Evolutionary conservation across 1,140 invertebrate species (phyloP).

Genomic region (Leptinotarsa lineolata): DNA sequence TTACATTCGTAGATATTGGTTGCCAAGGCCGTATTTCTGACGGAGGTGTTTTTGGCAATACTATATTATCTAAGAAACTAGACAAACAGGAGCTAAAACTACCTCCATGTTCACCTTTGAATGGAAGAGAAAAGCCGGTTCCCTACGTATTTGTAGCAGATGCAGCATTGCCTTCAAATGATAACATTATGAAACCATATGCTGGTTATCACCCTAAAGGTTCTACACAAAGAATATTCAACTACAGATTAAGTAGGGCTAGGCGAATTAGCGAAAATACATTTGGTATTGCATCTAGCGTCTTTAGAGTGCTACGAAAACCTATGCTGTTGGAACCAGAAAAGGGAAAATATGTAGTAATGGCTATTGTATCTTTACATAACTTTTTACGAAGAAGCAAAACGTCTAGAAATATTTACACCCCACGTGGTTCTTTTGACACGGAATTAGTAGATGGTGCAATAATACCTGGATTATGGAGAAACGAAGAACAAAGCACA

Average conservation of each 20-base stretch:
- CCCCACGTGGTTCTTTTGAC: not conserved
- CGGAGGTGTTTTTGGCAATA: slow-evolving; percentile 28
- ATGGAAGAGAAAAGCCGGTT: slow-evolving; percentile 33
- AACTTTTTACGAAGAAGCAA: slow-evolving; percentile 1
- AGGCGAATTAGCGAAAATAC: slow-evolving; percentile 56
- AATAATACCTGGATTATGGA: not conserved
- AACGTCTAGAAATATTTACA: not conserved
- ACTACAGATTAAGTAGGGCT: slow-evolving; percentile 53
- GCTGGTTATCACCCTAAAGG: slow-evolving; percentile 48
- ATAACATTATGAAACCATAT: slow-evolving; percentile 58
- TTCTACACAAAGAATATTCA: slow-evolving; percentile 52
- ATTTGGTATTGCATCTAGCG: slow-evolving; percentile 10
- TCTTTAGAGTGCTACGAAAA: slow-evolving; percentile 23
- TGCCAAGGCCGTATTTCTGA: slow-evolving; percentile 44
- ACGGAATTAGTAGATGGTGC: not conserved
- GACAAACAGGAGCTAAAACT: slow-evolving; percentile 42
- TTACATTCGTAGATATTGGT: slow-evolving; percentile 52
- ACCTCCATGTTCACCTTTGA: slow-evolving; percentile 38
- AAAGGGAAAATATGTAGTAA: not conserved
- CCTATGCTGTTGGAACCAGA: slow-evolving; percentile 44
- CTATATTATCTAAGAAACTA: slow-evolving; percentile 38
- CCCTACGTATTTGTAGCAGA: slow-evolving; percentile 53
- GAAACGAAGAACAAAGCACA: not conserved
- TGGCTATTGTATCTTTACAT: not conserved
- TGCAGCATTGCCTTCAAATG: slow-evolving; percentile 56